Evolutionary conservation across 2,797 vertebrate genomes (phyloP), one percentile per base, ranked within the genome.

Genomic region (Enteromius radiatus): DNA sequence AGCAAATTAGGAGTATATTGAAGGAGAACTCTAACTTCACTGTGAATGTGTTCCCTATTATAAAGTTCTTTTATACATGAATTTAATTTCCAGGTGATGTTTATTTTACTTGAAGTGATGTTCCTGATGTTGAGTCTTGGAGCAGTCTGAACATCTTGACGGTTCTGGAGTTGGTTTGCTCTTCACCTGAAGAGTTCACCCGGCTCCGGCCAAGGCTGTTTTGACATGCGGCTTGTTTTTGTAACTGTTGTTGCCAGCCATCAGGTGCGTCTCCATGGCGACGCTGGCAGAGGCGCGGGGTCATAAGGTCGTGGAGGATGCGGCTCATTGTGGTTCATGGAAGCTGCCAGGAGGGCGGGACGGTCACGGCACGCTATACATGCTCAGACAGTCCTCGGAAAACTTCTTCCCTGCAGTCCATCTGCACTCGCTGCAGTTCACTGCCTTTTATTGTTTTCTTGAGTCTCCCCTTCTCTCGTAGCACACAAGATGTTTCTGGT

Each of bases 311-410:
- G 81, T 1, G 23, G 81, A 87, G 87, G 85, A 82, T 82, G 56
- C 71, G 85, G 86, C 87, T 84, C 65, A 79, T 82, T 86, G 82
- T n/a, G 82, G 85, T 88, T 88, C 79, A 84, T 75, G 70, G 63
- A 78, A 38, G 31, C 67, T 85, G 82, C 79, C 77, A 85, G 80
- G 31, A 80, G 56, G 85, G 85, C 54, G 85, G 77, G 56, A 86
- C 77, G 21, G 74, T 36, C 76, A 64, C 82, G 73, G 87, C 87
- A 88, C 87, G 85, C 87, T 84, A 88, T 85, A 86, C 87, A 84
- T 83, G 87, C 87, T 88, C 85, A 87, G 85, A 85, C 38, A 41
- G 38, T 41, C 38, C 9, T 41, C 38, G 10, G 8, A 41, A 41
- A 9, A 33, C 38, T 41, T 41, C 38, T 41, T 41, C 38, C 2